These are phyloP conservation scores for Andrena trimmerana DNA, from an alignment of 2,888 invertebrate species.

Conservation along the genomic window DNA sequence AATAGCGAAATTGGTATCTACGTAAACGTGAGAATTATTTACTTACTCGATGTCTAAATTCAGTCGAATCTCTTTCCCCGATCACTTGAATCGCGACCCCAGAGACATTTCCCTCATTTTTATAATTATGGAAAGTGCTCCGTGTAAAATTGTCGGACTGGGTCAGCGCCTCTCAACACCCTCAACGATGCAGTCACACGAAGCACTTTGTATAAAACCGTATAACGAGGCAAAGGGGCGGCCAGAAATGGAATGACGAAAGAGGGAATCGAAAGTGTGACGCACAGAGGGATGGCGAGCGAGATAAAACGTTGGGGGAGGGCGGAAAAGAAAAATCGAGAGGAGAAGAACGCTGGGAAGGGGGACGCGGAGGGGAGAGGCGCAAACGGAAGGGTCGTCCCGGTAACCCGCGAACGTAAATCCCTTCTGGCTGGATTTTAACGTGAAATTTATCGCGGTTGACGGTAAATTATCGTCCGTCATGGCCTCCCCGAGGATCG, in stretches of 20 bases:
- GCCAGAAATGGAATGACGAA: neutral
- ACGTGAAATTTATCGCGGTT: constrained; percentile 80
- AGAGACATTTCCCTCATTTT: neutral
- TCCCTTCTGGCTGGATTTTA: constrained; percentile 82
- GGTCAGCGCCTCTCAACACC: no score
- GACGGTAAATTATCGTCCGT: constrained; percentile 79
- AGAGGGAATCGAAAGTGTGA: constrained; percentile 18
- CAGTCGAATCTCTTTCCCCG: neutral
- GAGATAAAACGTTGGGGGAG: neutral
- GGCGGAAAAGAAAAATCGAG: neutral
- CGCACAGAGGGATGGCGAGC: constrained; percentile 9
- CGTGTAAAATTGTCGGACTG: no score
- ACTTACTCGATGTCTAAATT: constrained; percentile 32
- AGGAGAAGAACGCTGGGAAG: constrained; percentile 1
- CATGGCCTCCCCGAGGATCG: constrained; percentile 65
- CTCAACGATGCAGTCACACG: no score
- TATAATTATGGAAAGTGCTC: neutral
- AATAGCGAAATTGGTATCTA: constrained; percentile 42
- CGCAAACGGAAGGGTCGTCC: constrained; percentile 58
- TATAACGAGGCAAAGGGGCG: neutral
- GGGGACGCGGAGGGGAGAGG: constrained; percentile 14
- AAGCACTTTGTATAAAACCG: no score
- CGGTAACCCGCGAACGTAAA: constrained; percentile 77
- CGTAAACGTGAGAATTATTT: constrained; percentile 44
- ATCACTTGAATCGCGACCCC: neutral